Conservation (phyloP, 2,113 vertebrate species). For the Thalassarche chlororhynchos region DNA sequence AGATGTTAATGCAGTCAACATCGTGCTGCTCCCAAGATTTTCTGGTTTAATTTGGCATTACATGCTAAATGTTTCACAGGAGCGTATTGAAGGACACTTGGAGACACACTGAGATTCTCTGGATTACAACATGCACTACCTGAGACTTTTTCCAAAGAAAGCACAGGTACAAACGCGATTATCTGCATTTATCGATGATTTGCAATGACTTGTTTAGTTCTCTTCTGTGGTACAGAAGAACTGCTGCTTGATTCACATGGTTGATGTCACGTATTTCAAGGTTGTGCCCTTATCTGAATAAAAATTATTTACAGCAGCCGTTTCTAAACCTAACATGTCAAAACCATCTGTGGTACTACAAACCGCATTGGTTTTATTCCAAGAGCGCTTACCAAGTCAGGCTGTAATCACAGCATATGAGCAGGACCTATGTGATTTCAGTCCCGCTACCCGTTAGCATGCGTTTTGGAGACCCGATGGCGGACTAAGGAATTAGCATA, state of each 20-base stretch:
- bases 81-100: neutral
- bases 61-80: neutral
- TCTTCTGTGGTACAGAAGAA: neutral
- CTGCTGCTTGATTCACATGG: neutral
- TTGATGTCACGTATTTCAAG: fast-evolving
- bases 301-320: neutral
- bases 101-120: neutral
- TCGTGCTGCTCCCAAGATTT: neutral
- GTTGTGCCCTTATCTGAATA: neutral
- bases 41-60: neutral
- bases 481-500: neutral
- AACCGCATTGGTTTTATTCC: neutral
- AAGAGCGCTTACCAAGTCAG: neutral
- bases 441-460: neutral
- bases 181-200: neutral
- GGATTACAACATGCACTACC: neutral
- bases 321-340: neutral
- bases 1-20: neutral
- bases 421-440: neutral
- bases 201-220: neutral
- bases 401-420: neutral
- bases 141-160: neutral
- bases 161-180: neutral
- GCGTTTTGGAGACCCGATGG: neutral
- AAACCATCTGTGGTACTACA: neutral